Evolutionary conservation across 2,888 invertebrate genomes (phyloP).

Genomic region (Andrena haemorrhoa): DNA sequence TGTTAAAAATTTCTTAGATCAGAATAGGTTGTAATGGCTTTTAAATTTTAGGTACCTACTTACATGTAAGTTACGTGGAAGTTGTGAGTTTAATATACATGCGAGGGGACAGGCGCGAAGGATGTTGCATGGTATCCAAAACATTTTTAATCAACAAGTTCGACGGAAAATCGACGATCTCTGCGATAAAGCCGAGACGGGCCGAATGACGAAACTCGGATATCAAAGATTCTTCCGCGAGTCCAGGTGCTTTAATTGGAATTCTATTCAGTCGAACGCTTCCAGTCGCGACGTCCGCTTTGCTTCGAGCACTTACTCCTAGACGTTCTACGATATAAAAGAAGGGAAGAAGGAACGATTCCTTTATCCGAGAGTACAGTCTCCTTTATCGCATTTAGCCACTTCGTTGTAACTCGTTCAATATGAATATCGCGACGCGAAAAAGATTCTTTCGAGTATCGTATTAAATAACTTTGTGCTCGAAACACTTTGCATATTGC

Average conservation of each 20-base stretch:
- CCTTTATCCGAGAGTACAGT: conserved; percentile 28
- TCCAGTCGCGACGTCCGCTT: conserved; percentile 33
- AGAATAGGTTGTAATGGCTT: too few relatives aligned
- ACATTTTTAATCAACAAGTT: conserved; percentile 26
- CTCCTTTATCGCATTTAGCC: conserved; percentile 38
- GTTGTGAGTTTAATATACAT: not conserved
- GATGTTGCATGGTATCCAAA: not conserved
- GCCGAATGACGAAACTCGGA: conserved; percentile 21
- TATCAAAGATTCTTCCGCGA: conserved; percentile 31
- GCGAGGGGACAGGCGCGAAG: not conserved
- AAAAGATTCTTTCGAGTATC: conserved; percentile 21
- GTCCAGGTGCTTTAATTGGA: conserved; percentile 67
- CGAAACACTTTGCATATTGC: conserved; percentile 17
- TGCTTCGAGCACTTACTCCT: conserved; percentile 48
- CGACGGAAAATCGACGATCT: not conserved
- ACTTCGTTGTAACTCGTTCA: conserved; percentile 55
- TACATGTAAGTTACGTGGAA: not conserved
- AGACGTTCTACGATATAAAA: conserved; percentile 2
- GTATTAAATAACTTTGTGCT: conserved; percentile 30
- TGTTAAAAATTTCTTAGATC: too few relatives aligned
- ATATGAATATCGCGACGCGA: conserved; percentile 48
- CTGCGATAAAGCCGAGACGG: conserved; percentile 4
- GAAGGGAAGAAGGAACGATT: not conserved
- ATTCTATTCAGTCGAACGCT: conserved; percentile 65
- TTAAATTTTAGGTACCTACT: too few relatives aligned